Conservation (phyloP, 2,888 invertebrate species). For the Clivina fossor region DNA sequence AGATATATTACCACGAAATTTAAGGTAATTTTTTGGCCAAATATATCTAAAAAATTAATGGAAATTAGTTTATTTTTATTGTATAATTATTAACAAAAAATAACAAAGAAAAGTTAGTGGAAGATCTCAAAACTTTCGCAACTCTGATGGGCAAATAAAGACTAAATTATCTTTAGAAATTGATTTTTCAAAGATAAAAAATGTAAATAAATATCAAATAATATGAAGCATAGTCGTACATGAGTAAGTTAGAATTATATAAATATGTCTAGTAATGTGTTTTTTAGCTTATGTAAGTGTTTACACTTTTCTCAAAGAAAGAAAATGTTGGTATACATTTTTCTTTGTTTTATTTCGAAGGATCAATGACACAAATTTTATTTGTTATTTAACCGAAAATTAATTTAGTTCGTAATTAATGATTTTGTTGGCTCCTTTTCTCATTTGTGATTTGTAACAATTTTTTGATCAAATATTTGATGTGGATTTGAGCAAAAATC, state of each 20-base stretch:
- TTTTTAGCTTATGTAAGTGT: constrained; percentile 27
- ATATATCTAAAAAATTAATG: constrained; percentile 11
- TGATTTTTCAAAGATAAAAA: constrained; percentile 24
- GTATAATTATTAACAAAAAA: neutral
- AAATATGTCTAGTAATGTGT: constrained; percentile 18
- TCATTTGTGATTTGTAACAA: constrained; percentile 11
- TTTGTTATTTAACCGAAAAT: no score
- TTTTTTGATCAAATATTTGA: constrained; percentile 21
- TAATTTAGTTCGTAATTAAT: no score
- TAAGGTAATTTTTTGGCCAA: no score
- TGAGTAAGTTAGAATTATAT: constrained; percentile 23
- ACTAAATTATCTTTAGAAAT: constrained; percentile 24
- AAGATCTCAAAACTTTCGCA: no score
- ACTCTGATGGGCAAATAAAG: no score
- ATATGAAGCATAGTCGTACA: constrained; percentile 32
- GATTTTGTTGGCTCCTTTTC: constrained; percentile 11
- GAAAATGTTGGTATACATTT: no score
- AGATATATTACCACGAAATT: no score
- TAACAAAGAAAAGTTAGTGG: no score
- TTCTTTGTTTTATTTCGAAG: constrained; percentile 16
- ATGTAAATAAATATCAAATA: constrained; percentile 6
- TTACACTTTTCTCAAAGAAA: no score
- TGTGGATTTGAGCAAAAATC: constrained; percentile 9
- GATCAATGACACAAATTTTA: constrained; percentile 6
- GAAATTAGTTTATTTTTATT: constrained; percentile 13